Evolutionary conservation across 2,113 vertebrate species (phyloP).

Genomic region (Heterocephalus glaber): DNA sequence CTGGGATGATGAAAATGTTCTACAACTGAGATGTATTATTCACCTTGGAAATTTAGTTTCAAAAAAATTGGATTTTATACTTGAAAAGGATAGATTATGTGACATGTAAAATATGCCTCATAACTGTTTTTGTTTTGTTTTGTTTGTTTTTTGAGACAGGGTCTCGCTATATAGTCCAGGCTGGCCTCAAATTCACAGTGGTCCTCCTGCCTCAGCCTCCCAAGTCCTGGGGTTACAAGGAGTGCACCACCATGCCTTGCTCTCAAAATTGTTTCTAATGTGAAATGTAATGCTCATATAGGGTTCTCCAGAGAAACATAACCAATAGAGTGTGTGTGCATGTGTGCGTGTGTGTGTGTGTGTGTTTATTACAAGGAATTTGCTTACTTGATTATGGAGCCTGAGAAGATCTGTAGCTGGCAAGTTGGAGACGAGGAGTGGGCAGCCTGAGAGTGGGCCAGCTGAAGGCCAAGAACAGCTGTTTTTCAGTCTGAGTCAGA

Average conservation of each 20-base stretch:
- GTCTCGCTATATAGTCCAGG: not conserved
- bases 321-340: not conserved
- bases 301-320: not conserved
- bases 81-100: not conserved
- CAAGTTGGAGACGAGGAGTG: not conserved
- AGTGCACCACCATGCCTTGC: not conserved
- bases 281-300: not conserved
- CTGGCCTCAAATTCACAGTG: not conserved
- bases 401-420: not conserved
- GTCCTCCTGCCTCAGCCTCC: not conserved
- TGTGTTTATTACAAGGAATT: not conserved
- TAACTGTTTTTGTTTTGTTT: too few species aligned
- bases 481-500: not conserved
- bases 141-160: not conserved
- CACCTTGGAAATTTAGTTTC: not conserved
- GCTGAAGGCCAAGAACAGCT: not conserved
- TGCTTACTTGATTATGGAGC: not conserved
- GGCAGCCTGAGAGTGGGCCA: not conserved
- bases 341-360: not conserved
- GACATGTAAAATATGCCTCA: not conserved
- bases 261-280: slow-evolving; percentile 20
- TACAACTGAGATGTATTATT: not conserved
- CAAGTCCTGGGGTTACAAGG: not conserved
- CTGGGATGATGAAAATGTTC: not conserved
- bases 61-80: not conserved